Evolutionary conservation across 2,888 invertebrate species (phyloP).

Genomic region (Trypoxylon attenuatum): DNA sequence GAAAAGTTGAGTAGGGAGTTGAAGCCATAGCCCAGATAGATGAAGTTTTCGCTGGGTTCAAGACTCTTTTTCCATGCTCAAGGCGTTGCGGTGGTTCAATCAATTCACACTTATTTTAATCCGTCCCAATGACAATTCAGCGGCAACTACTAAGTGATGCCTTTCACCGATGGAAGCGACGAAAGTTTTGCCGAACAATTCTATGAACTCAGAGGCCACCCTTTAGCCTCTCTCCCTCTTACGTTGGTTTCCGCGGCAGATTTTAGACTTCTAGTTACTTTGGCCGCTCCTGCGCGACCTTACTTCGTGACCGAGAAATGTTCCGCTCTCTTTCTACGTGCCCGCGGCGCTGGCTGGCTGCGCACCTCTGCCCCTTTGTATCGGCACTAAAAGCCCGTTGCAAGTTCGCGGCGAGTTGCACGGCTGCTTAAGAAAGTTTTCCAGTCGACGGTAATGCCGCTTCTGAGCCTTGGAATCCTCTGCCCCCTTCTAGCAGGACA

Average conservation of each 20-base stretch:
- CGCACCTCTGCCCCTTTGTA: conserved; percentile 28
- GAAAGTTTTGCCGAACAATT: conserved; percentile 51
- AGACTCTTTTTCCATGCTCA: conserved; percentile 3
- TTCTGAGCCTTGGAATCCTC: conserved; percentile 20
- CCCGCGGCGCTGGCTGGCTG: not conserved
- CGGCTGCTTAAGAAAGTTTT: conserved; percentile 53
- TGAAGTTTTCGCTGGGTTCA: no score
- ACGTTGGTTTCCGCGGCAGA: conserved; percentile 14
- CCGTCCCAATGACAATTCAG: conserved; percentile 48
- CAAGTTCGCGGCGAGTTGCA: conserved; percentile 37
- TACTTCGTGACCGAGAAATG: conserved; percentile 39
- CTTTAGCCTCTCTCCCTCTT: conserved; percentile 6
- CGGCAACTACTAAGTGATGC: conserved; percentile 50
- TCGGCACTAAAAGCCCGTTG: conserved; percentile 40
- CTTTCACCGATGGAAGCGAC: conserved; percentile 34
- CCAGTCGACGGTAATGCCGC: conserved; percentile 28
- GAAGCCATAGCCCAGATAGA: no score
- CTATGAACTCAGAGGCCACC: conserved; percentile 13
- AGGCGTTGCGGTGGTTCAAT: conserved; percentile 2
- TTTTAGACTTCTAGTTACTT: conserved; percentile 40
- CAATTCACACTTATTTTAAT: conserved; percentile 43
- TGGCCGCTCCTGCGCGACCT: conserved; percentile 15
- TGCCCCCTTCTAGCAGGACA: conserved; percentile 26
- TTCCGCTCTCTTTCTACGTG: not conserved
- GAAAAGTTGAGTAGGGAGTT: no score